Base-by-base conservation (phyloP, 2,113 vertebrate genomes). In the Zeus faber region DNA sequence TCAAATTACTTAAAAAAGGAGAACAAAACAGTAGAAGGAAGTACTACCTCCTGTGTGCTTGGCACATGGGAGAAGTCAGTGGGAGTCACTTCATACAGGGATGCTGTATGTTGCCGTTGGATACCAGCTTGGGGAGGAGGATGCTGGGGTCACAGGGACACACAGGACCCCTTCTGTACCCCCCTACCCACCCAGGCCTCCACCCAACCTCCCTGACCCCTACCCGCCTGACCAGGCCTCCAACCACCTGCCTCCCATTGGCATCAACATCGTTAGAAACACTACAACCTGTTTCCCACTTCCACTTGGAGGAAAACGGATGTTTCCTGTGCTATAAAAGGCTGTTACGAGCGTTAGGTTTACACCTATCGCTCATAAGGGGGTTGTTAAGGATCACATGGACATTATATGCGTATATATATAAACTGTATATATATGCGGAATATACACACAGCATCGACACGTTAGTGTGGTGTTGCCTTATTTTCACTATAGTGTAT, bases 81-180 rank as follows among this genome's bases (percentile, higher is more conserved):
- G 29, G 17, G 63, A 75, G 73, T 68, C 54, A 72, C 73, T 31
- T 63, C 68, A 67, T 63, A 70, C 66, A 71, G 48, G 56, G 46
- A n/a, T 65, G 37, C 64, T 29, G 46, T 49, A 6, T 70, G 43
- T 65, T 65, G 70, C 53, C 50, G 39, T 23, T 50, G 44, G 54
- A 26, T 51, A 64, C 67, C 70, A 74, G 67, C 51, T 61, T 70
- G 75, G 70, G 74, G 24, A 62, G 23, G 49, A 62, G 23, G 49
- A 72, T 60, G 53, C 63, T 58, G 68, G 72, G 76, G 73, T 84
- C 81, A 75, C 20, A 52, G 41, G 62, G 58, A 65, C 64, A 79
- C 62, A 70, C 65, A 64, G 58, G 73, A 62, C 31, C 70, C 60
- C 25, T 68, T 54, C 72, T 72, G 39, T 56, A 58, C 70, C 40